Conservation (phyloP, 2,113 vertebrate genomes). For the Chascanopsetta lugubris region DNA sequence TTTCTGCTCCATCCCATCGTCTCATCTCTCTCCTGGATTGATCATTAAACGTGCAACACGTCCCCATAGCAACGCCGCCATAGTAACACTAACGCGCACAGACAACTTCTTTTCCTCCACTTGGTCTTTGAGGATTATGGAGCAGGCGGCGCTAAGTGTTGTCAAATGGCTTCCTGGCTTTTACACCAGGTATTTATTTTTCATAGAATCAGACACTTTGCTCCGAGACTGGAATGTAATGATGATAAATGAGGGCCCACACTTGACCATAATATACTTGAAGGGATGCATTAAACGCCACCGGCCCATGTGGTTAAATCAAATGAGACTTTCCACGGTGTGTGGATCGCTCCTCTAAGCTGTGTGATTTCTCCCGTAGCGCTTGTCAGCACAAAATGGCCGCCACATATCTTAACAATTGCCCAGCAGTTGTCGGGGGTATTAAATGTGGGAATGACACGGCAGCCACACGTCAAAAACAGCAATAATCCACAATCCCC, state of each 20-base stretch:
- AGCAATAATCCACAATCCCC: constrained; percentile 40
- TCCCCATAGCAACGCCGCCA: too few relatives aligned
- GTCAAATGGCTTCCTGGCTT: not conserved
- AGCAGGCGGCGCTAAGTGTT: not conserved
- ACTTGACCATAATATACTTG: constrained; percentile 3
- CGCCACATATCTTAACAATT: constrained; percentile 41
- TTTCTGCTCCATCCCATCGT: too few relatives aligned
- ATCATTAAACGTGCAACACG: too few relatives aligned
- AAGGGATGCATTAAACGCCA: not conserved
- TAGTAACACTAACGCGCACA: too few relatives aligned
- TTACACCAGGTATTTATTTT: not conserved
- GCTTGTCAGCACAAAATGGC: constrained; percentile 41
- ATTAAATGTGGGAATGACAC: constrained; percentile 39
- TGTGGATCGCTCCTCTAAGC: constrained; percentile 1
- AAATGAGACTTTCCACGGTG: constrained; percentile 1
- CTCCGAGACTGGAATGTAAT: not conserved
- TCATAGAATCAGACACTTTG: not conserved
- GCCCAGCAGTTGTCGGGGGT: constrained; percentile 23
- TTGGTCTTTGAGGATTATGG: not conserved
- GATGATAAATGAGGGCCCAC: not conserved
- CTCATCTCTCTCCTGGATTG: too few relatives aligned
- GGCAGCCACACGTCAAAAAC: constrained; percentile 38
- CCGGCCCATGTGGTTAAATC: not conserved
- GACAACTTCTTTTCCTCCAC: not conserved
- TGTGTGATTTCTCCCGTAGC: constrained; percentile 13